phyloP scores from a whole-genome alignment of 1,140 invertebrate genomes.

The Matsumurasca onukii region DNA sequence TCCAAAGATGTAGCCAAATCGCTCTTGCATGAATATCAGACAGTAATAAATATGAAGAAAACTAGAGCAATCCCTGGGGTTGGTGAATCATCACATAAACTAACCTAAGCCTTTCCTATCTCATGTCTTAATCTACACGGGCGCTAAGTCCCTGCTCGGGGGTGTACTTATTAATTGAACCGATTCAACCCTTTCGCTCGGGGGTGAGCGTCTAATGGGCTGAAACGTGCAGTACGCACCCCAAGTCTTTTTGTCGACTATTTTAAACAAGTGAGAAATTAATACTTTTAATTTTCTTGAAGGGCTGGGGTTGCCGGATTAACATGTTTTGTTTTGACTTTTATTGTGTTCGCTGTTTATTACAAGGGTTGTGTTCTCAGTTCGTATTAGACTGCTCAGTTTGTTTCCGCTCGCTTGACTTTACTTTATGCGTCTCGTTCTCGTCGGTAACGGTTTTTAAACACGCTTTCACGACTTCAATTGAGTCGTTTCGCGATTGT shows the following conservation, averaged over 20 bases:
- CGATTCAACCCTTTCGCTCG: constrained; percentile 21
- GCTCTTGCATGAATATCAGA: too few relatives aligned
- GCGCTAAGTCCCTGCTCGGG: background rate
- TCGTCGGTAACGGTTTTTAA: constrained; percentile 24
- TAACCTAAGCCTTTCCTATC: too few relatives aligned
- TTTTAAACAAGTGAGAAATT: constrained; percentile 26
- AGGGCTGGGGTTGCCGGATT: constrained; percentile 11
- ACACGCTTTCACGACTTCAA: constrained; percentile 1
- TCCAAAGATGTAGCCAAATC: too few relatives aligned
- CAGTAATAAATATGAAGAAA: too few relatives aligned
- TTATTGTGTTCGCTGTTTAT: constrained; percentile 26
- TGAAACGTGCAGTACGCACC: background rate
- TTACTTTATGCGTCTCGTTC: constrained; percentile 1
- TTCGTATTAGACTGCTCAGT: background rate
- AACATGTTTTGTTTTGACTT: constrained; percentile 27
- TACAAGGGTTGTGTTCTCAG: constrained; percentile 9
- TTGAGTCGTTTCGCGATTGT: background rate
- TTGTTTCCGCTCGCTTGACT: background rate
- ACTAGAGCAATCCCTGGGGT: too few relatives aligned
- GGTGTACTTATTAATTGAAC: constrained; percentile 7
- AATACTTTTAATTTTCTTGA: constrained; percentile 24
- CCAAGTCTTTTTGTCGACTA: constrained; percentile 23
- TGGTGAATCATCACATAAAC: too few relatives aligned
- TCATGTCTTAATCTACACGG: background rate
- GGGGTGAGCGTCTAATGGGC: constrained; percentile 6